phyloP scores from a whole-genome alignment of 2,888 invertebrate species.

The Sisyra nigra region DNA sequence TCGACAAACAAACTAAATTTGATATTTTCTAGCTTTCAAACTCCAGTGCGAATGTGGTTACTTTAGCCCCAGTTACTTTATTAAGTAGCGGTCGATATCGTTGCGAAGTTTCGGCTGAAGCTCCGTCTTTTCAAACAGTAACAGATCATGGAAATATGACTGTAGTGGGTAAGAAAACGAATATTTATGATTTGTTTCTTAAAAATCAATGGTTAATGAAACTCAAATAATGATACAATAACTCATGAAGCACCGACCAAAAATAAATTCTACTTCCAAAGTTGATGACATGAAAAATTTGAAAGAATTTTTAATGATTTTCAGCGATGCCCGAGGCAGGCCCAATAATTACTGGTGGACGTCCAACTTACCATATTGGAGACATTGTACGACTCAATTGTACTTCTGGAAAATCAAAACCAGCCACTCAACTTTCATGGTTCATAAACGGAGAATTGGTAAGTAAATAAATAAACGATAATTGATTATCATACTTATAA shows the following conservation, averaged over 20 bases:
- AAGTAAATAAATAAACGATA: background rate
- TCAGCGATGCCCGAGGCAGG: conserved; percentile 66
- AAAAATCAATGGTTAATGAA: background rate
- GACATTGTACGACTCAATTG: conserved; percentile 73
- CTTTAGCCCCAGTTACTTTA: conserved; percentile 47
- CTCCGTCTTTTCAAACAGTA: conserved; percentile 61
- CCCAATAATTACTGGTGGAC: conserved; percentile 63
- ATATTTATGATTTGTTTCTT: background rate
- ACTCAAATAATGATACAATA: background rate
- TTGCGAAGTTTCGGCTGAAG: conserved; percentile 64
- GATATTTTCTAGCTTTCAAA: conserved; percentile 38
- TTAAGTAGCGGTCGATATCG: conserved; percentile 58
- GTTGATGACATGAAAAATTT: no score
- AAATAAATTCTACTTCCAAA: no score
- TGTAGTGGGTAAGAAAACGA: conserved; percentile 46
- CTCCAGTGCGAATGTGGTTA: conserved; percentile 45
- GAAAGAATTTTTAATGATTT: no score
- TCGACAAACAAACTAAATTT: conserved; percentile 9
- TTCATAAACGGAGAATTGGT: conserved; percentile 71
- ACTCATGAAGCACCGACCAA: no score
- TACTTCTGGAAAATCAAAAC: conserved; percentile 66
- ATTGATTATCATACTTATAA: background rate
- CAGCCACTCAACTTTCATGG: conserved; percentile 71
- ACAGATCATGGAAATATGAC: conserved; percentile 58
- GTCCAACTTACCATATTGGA: conserved; percentile 65